Percentiles rank a stretch among this genome's conserved stretches.
Evolutionary conservation across 2,113 vertebrate species (phyloP).

Genomic region (Asarcornis scutulata): DNA sequence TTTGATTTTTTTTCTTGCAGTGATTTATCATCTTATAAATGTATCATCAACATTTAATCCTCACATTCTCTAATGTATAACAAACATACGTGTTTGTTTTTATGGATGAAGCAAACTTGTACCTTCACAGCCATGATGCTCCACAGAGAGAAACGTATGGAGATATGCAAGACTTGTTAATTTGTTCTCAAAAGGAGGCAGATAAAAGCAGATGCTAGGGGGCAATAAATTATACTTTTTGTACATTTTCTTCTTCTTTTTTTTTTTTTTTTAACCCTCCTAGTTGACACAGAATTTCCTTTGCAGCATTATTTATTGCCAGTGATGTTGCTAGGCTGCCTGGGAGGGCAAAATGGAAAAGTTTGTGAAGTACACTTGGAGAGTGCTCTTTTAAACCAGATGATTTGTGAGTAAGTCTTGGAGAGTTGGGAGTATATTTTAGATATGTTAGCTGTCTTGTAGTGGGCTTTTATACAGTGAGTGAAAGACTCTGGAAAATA

Average conservation of each 20-base stretch:
- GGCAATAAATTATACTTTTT: constrained; percentile 66
- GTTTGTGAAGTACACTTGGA: constrained; percentile 4
- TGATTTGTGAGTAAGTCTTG: constrained; percentile 4
- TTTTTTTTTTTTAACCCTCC: not conserved
- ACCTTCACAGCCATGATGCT: not conserved
- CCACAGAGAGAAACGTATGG: constrained; percentile 38
- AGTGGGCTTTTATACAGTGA: not conserved
- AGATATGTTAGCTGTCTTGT: constrained; percentile 1
- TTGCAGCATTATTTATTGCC: constrained; percentile 62
- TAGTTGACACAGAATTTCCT: constrained; percentile 63
- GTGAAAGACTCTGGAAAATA: constrained; percentile 30
- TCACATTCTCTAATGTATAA: constrained; percentile 16
- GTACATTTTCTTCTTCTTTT: constrained; percentile 35
- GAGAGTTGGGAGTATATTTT: not conserved
- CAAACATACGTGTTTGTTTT: not conserved
- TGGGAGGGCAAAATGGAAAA: constrained; percentile 60
- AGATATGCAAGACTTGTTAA: constrained; percentile 57
- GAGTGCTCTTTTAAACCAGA: constrained; percentile 3
- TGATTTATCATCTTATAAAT: constrained; percentile 62
- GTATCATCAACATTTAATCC: constrained; percentile 36
- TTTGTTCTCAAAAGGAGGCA: constrained; percentile 67
- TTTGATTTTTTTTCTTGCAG: not conserved
- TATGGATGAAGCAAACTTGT: rapidly evolving
- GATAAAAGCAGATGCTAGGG: constrained; percentile 71
- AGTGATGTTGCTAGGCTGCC: constrained; percentile 5